phyloP scores from a whole-genome alignment of 92 coral and sea anemone species.

The Paramuricea clavata region DNA sequence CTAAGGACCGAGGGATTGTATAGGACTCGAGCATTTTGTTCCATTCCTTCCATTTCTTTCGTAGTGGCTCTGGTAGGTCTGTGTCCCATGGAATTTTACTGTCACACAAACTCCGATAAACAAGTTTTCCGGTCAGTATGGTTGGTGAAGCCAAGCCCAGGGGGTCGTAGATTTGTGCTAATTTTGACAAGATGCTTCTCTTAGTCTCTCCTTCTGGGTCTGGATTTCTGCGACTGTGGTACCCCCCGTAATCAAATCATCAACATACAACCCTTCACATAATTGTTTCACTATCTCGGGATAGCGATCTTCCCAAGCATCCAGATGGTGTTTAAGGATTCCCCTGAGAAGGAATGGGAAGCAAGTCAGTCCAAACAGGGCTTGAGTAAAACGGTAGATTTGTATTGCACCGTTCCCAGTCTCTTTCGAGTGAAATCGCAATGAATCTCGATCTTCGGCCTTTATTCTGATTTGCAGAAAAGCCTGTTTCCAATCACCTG shows the following conservation, averaged over 20 bases:
- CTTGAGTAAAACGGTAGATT: neutral
- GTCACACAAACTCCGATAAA: slow-evolving; percentile 69
- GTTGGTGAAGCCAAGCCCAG: slow-evolving; percentile 66
- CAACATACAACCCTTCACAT: neutral
- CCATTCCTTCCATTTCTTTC: slow-evolving; percentile 67
- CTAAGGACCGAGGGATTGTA: slow-evolving; percentile 55
- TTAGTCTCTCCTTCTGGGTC: slow-evolving; percentile 46
- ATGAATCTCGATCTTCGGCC: slow-evolving; percentile 64
- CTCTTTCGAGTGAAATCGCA: slow-evolving; percentile 73
- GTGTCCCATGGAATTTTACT: slow-evolving; percentile 71
- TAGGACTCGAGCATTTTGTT: slow-evolving; percentile 39
- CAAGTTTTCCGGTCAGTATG: slow-evolving; percentile 61
- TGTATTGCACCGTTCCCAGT: slow-evolving; percentile 45
- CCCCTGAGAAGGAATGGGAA: neutral
- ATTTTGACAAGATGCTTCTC: slow-evolving; percentile 69
- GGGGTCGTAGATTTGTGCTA: slow-evolving; percentile 65
- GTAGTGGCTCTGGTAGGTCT: slow-evolving; percentile 51
- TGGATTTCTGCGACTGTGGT: neutral
- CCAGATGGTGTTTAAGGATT: no score
- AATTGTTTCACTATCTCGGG: neutral
- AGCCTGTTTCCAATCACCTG: slow-evolving; percentile 4
- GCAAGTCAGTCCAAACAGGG: neutral
- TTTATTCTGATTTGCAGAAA: slow-evolving; percentile 61
- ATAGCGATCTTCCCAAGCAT: no score
- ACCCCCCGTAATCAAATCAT: neutral